Percentiles rank a stretch among this genome's conserved stretches.
These are phyloP conservation scores for Rhinogobius similis DNA, from an alignment of 2,113 vertebrate species.

Conservation along the genomic window DNA sequence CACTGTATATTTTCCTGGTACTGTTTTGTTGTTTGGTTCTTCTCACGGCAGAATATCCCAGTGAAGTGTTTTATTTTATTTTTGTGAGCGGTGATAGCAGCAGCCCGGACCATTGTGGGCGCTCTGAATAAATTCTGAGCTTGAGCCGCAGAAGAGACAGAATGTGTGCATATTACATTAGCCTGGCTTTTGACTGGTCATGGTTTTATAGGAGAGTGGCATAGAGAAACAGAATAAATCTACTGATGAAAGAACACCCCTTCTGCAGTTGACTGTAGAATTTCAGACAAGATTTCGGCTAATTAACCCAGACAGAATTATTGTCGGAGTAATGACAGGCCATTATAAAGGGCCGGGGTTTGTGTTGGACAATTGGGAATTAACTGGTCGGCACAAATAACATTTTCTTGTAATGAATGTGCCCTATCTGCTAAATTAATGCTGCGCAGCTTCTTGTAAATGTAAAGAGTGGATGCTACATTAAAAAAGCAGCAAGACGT, in stretches of 20 bases:
- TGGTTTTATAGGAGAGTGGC: conserved; percentile 1
- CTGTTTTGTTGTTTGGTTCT: background rate
- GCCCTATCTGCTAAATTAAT: background rate
- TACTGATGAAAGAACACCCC: background rate
- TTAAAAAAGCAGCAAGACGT: background rate
- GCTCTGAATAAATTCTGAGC: conserved; percentile 7
- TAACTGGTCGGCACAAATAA: conserved; percentile 6
- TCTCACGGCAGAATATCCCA: background rate
- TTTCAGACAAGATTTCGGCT: conserved; percentile 5
- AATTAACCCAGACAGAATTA: conserved; percentile 3
- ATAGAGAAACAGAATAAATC: conserved; percentile 1
- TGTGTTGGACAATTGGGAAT: conserved; percentile 1
- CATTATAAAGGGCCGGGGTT: conserved; percentile 1
- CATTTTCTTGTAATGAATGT: conserved; percentile 7
- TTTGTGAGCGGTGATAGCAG: background rate
- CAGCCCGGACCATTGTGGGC: background rate
- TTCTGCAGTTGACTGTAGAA: conserved; percentile 7
- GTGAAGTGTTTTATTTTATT: conserved; percentile 6
- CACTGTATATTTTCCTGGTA: background rate
- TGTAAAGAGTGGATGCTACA: background rate
- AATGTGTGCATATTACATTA: conserved; percentile 11
- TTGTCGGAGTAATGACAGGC: conserved; percentile 4
- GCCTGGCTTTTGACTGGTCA: conserved; percentile 11
- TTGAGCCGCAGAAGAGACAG: conserved; percentile 6
- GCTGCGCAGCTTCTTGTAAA: background rate